These are phyloP conservation scores for Poeciliopsis gracilis DNA, from an alignment of 2,797 vertebrate species.

Conservation along the genomic window DNA sequence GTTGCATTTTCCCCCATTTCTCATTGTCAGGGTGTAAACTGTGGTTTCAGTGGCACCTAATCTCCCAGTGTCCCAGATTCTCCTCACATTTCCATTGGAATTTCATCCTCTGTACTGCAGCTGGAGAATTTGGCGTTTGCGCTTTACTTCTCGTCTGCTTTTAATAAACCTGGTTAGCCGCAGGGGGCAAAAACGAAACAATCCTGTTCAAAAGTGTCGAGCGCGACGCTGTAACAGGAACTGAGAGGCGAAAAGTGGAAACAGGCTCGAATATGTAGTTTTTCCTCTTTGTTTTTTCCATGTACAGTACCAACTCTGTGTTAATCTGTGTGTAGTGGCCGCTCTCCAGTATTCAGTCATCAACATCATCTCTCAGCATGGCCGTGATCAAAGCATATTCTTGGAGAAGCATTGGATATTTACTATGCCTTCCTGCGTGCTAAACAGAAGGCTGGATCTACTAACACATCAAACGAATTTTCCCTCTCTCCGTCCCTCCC, in stretches of 20 bases:
- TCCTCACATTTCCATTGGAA: slow-evolving; percentile 40
- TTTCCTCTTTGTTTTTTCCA: slow-evolving; percentile 5
- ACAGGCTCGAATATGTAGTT: not conserved
- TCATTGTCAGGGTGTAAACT: slow-evolving; percentile 44
- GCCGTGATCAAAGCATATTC: slow-evolving; percentile 69
- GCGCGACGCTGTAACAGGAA: not conserved
- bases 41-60: slow-evolving; percentile 38
- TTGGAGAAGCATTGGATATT: slow-evolving; percentile 58
- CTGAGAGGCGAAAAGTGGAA: not conserved
- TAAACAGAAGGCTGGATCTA: slow-evolving; percentile 64
- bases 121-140: slow-evolving; percentile 33
- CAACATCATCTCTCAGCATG: slow-evolving; percentile 48
- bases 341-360: slow-evolving; percentile 65
- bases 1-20: slow-evolving; percentile 31
- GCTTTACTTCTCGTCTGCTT: slow-evolving; percentile 31
- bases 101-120: slow-evolving; percentile 46
- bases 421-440: slow-evolving; percentile 65
- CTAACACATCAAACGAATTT: slow-evolving; percentile 65
- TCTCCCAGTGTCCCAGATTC: slow-evolving; percentile 53
- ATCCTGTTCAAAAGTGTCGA: slow-evolving; percentile 7
- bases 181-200: slow-evolving; percentile 17
- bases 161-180: slow-evolving; percentile 20
- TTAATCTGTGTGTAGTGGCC: slow-evolving; percentile 18
- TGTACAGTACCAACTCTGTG: slow-evolving; percentile 24
- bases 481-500: slow-evolving; percentile 3